Base-by-base conservation (phyloP, 1,140 invertebrate genomes). In the Pollicipes pollicipes region DNA sequence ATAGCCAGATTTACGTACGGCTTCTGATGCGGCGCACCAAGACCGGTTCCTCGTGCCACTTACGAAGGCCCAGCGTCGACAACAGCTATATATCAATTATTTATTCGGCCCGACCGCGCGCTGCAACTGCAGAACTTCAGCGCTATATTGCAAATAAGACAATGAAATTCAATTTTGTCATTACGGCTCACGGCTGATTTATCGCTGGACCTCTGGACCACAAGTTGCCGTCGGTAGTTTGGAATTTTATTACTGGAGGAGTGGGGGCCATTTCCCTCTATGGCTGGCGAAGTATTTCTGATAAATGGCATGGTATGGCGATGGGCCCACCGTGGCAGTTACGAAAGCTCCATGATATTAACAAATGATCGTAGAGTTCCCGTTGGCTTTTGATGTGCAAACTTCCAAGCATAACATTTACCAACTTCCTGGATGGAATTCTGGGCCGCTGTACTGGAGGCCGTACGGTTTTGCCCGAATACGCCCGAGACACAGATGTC, bases 151-250 rank as follows among this genome's bases (percentile, higher is more conserved):
- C 45, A 58, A 58, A 58, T 58, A 13, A 58, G 45, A 58, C 45
- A 58, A 58, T 58, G 45, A 58, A 58, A 58, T 58, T 58, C 45
- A 58, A 58, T 58, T 58, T 58, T 58, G 45, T 58, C 45, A 58
- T 58, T 58, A 58, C 10, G 45, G 45, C 13, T 21, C 24, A 21
- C 45, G 6, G 45, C 17, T 58, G 45, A 58, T 58, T 58, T 58
- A 58, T 58, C 45, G 45, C 45, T 3, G 45, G 45, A 24, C 21
- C 45, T 2, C 13, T 24, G 45, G 45, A 24, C 45, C 45, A 58
- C 45, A 58, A 58, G 24, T 58, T 21, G 45, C 45, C 17, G 45
- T 58, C 45, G 17, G 45, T 58, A 17, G 45, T 58, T 58, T 10
- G 45, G 45, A 6, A 24, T 58, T 58, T 58, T 58, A 58, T 24